Evolutionary conservation across 2,113 vertebrate genomes (phyloP).

Genomic region (Seriola dumerili): DNA sequence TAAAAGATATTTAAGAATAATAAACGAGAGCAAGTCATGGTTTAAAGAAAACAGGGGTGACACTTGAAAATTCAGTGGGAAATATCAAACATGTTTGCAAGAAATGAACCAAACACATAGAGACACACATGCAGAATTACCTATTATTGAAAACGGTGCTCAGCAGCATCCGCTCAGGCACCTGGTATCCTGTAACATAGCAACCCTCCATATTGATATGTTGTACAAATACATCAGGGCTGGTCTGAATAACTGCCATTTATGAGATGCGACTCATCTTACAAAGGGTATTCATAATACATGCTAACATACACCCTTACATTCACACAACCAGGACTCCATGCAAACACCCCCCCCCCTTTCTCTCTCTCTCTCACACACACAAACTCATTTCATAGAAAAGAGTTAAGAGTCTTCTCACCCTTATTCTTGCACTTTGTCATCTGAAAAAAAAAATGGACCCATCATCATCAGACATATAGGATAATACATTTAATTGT

Average conservation of each 20-base stretch:
- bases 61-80: no score
- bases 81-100: no score
- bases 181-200: slow-evolving; percentile 66
- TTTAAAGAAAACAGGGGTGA: no score
- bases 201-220: background rate
- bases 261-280: background rate
- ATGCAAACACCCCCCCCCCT: background rate
- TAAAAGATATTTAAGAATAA: no score
- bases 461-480: background rate
- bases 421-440: slow-evolving; percentile 69
- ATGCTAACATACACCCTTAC: background rate
- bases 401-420: slow-evolving; percentile 45
- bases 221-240: background rate
- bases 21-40: no score
- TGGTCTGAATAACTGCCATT: background rate
- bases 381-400: background rate
- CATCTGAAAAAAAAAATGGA: slow-evolving; percentile 70
- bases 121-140: slow-evolving; percentile 17
- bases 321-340: background rate
- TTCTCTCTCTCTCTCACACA: background rate
- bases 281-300: background rate
- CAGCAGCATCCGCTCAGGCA: slow-evolving; percentile 29
- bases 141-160: slow-evolving; percentile 31
- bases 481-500: background rate
- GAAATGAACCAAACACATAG: background rate